These are phyloP conservation scores for Sebastes itinus DNA, from an alignment of 2,797 vertebrate genomes.

Conservation along the genomic window DNA sequence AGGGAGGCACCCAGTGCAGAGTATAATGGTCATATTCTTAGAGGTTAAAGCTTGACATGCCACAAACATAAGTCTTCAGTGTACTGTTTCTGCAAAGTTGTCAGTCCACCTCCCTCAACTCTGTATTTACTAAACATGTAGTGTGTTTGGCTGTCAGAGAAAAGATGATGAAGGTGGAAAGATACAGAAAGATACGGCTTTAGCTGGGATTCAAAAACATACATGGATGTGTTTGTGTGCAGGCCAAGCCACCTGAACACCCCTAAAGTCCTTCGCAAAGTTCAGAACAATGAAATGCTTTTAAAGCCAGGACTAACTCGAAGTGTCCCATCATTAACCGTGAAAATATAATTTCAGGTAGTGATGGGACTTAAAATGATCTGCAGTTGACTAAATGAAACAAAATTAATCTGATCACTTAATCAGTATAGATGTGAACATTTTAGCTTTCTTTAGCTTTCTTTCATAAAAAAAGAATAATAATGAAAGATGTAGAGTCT, in stretches of 20 bases:
- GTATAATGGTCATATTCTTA: background rate
- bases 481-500: background rate
- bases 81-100: slow-evolving; percentile 1
- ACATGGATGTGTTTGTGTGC: background rate
- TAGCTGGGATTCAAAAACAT: background rate
- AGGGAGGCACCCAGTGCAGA: background rate
- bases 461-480: background rate
- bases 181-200: background rate
- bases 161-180: background rate
- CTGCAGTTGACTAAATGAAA: background rate
- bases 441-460: background rate
- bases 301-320: background rate
- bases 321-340: background rate
- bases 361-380: background rate
- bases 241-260: background rate
- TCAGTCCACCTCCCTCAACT: background rate
- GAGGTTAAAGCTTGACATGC: background rate
- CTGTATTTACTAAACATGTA: slow-evolving; percentile 51
- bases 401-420: background rate
- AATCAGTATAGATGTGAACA: background rate
- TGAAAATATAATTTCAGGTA: background rate
- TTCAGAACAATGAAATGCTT: background rate
- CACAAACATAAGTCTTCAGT: background rate
- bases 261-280: background rate
- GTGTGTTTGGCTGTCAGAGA: slow-evolving; percentile 18